A percentile compares a stretch with the other conserved stretches of the same genome.
phyloP scores from a whole-genome alignment of 1,140 invertebrate genomes.

The Ips typographus region DNA sequence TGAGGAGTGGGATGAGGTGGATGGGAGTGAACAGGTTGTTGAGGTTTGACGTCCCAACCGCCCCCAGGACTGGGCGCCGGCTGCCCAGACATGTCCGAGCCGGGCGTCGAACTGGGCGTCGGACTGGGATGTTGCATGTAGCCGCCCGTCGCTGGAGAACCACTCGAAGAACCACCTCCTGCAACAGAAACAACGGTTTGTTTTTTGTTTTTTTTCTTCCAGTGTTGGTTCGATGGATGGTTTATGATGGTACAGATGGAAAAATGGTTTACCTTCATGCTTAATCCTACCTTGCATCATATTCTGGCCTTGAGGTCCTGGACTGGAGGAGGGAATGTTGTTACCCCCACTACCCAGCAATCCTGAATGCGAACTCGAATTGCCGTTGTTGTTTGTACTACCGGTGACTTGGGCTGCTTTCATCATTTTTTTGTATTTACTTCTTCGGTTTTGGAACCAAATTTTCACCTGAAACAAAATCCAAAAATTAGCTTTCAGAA shows the following conservation, averaged over 20 bases:
- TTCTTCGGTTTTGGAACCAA: slow-evolving; percentile 90
- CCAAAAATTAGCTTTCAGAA: background rate
- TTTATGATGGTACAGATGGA: background rate
- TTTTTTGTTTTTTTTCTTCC: too few species aligned
- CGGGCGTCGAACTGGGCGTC: slow-evolving; percentile 51
- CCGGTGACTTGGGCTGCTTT: slow-evolving; percentile 69
- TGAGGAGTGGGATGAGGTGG: slow-evolving; percentile 53
- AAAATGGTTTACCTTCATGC: slow-evolving; percentile 38
- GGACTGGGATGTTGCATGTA: slow-evolving; percentile 52
- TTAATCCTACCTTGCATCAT: slow-evolving; percentile 53
- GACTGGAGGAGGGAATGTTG: slow-evolving; percentile 50
- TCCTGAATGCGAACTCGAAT: slow-evolving; percentile 47
- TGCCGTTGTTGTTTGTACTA: slow-evolving; percentile 52
- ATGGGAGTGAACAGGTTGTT: slow-evolving; percentile 55
- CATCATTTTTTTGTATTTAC: slow-evolving; percentile 91
- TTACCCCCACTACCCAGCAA: slow-evolving; percentile 44
- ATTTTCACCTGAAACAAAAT: slow-evolving; percentile 80
- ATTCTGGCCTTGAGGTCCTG: slow-evolving; percentile 51
- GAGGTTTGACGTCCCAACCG: slow-evolving; percentile 48
- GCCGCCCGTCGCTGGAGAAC: slow-evolving; percentile 48
- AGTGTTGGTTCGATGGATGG: too few species aligned
- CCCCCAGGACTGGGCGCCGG: slow-evolving; percentile 47
- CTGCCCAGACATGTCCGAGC: slow-evolving; percentile 51
- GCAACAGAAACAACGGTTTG: slow-evolving; percentile 24
- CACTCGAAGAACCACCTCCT: slow-evolving; percentile 51